Evolutionary conservation across 2,113 vertebrate species (phyloP).

Genomic region (Oceanodroma tethys): DNA sequence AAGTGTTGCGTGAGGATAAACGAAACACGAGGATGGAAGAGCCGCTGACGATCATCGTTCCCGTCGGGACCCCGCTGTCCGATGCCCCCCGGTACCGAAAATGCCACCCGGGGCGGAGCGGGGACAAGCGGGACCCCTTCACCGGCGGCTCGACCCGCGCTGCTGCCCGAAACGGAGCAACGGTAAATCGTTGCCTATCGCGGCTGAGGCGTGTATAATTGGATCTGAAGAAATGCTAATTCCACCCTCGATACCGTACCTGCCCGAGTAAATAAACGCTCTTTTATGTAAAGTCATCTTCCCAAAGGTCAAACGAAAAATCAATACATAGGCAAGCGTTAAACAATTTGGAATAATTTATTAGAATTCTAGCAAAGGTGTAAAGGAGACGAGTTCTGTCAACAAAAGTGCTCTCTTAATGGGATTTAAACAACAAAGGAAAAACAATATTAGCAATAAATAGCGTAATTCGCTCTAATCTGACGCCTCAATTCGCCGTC

Average conservation of each 20-base stretch:
- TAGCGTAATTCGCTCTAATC: not conserved
- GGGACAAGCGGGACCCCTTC: not conserved
- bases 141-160: not conserved
- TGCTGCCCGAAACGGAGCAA: not conserved
- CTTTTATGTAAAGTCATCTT: not conserved
- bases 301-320: constrained; percentile 4
- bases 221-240: not conserved
- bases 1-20: not conserved
- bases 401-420: not conserved
- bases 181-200: not conserved
- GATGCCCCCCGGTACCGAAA: not conserved
- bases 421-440: not conserved
- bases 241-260: not conserved
- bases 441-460: not conserved
- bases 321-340: constrained; percentile 19
- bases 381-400: not conserved
- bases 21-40: not conserved
- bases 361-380: not conserved
- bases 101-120: not conserved
- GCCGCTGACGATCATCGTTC: not conserved
- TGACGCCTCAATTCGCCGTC: not conserved
- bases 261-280: not conserved
- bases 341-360: constrained; percentile 54
- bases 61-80: not conserved
- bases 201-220: not conserved